A percentile compares a stretch with the other conserved stretches of the same genome.
These are phyloP conservation scores for Cremastobaeus sp. DNA, from an alignment of 2,888 invertebrate genomes.

Conservation along the genomic window DNA sequence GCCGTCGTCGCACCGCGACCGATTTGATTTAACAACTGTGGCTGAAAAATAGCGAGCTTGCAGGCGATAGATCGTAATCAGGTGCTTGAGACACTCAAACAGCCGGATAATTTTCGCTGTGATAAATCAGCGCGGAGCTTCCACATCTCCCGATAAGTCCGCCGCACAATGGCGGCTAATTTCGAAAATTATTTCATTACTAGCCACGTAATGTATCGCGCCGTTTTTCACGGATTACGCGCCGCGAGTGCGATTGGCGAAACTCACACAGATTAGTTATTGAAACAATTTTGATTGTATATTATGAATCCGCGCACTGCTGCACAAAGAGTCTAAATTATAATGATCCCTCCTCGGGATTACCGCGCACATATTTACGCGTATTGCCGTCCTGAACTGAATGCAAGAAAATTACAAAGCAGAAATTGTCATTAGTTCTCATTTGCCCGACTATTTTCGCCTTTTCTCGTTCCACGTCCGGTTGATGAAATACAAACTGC, in stretches of 20 bases:
- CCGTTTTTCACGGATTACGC: conserved; percentile 16
- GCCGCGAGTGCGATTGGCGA: no score
- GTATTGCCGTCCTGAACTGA: no score
- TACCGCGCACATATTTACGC: no score
- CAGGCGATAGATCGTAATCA: conserved; percentile 60
- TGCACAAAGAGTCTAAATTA: no score
- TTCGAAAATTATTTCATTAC: conserved; percentile 45
- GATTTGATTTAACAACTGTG: conserved; percentile 61
- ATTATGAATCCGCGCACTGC: no score
- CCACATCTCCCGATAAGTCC: conserved; percentile 19
- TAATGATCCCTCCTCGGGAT: no score
- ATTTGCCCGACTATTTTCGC: no score
- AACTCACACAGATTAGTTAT: no score
- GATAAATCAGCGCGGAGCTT: conserved; percentile 56
- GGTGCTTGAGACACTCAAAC: conserved; percentile 54
- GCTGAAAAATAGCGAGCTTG: conserved; percentile 44
- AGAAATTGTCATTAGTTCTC: no score
- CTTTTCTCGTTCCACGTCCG: no score
- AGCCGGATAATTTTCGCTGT: conserved; percentile 57
- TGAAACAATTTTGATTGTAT: conserved; percentile 30
- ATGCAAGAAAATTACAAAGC: no score
- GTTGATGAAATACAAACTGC: no score
- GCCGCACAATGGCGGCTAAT: conserved; percentile 39
- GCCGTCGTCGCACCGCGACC: conserved; percentile 42
- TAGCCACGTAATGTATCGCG: conserved; percentile 12